Evolutionary conservation across 1,140 invertebrate species (phyloP), one percentile per base, ranked within the genome.

Genomic region (Magallana gigas): DNA sequence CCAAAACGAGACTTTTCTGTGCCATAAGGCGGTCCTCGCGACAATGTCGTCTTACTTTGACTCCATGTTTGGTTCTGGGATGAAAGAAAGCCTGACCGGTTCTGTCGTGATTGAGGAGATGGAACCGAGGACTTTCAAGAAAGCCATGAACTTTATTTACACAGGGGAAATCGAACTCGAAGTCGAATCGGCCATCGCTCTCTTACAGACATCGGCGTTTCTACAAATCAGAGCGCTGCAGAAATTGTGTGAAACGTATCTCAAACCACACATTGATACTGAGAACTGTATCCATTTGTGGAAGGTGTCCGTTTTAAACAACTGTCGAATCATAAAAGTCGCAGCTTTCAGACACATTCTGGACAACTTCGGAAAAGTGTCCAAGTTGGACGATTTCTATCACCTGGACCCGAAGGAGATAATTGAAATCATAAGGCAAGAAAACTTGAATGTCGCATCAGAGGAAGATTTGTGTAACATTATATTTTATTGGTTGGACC

Each of bases 81-180:
- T 94, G 92, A 90, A 90, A 23, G 93, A 94, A 88, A 91, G 91
- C 83, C 88, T 92, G 12, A 92, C 91, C 9, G 93, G 93, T 3
- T 87, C 92, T 16, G 92, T 93, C n/a, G 91, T 88, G 48, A 91
- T 93, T 48, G 91, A 92, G n/a, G 92, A 93, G 57, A 92, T 92
- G 85, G 91, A 92, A n/a, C 87, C 89, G 3, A 85, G 90, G 16
- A 87, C 91, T 3, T 93, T 93, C 90, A 88, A 90, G 60, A 84
- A 88, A 9, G 91, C 93, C 11, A 76, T 93, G 76, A 88, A 90
- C 36, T 93, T 90, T 86, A 91, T 93, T 18, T 93, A 93, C 64
- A 91, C 88, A 6, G 93, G 93, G 11, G 89, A 89, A 84, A 89
- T 89, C 29, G 80, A 90, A 23, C 88, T 93, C 3, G 91, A 82